A percentile compares a stretch with the other conserved stretches of the same genome.
These are phyloP conservation scores for Diaphora mendica DNA, from an alignment of 2,888 invertebrate genomes.

Conservation along the genomic window DNA sequence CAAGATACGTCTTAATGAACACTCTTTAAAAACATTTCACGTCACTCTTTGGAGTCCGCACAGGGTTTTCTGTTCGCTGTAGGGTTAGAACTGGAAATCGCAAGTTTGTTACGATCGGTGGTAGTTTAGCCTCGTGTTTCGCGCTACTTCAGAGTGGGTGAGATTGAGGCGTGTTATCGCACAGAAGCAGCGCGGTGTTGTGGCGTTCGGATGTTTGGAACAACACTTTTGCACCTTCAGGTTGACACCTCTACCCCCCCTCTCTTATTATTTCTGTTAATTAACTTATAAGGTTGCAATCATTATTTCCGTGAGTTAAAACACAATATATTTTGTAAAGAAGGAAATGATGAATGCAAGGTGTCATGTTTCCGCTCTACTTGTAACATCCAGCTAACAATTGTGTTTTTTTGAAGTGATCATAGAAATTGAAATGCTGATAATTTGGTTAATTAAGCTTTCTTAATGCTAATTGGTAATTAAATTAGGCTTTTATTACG, in stretches of 20 bases:
- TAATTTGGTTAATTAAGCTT: neutral
- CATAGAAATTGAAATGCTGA: neutral
- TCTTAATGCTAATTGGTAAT: too few species aligned
- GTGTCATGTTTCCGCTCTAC: conserved; percentile 39
- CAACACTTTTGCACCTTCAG: conserved; percentile 68
- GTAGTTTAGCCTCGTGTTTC: conserved; percentile 8
- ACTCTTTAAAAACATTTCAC: conserved; percentile 76
- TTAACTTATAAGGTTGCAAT: conserved; percentile 66
- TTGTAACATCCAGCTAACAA: conserved; percentile 16
- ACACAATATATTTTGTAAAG: conserved; percentile 42
- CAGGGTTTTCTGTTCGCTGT: conserved; percentile 45
- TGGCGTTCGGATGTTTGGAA: conserved; percentile 59
- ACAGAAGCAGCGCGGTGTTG: conserved; percentile 60
- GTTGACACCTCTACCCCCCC: conserved; percentile 60
- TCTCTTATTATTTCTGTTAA: conserved; percentile 70
- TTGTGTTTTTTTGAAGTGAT: neutral
- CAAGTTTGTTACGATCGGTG: conserved; percentile 20
- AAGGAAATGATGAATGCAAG: conserved; percentile 49
- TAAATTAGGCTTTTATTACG: neutral
- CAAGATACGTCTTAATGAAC: conserved; percentile 72
- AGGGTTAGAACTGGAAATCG: conserved; percentile 11
- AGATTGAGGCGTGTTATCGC: conserved; percentile 62
- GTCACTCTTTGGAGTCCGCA: conserved; percentile 71
- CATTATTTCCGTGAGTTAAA: conserved; percentile 58
- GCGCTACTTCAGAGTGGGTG: conserved; percentile 9